phyloP scores from a whole-genome alignment of 1,140 invertebrate genomes.

The Drosophila subobscura region DNA sequence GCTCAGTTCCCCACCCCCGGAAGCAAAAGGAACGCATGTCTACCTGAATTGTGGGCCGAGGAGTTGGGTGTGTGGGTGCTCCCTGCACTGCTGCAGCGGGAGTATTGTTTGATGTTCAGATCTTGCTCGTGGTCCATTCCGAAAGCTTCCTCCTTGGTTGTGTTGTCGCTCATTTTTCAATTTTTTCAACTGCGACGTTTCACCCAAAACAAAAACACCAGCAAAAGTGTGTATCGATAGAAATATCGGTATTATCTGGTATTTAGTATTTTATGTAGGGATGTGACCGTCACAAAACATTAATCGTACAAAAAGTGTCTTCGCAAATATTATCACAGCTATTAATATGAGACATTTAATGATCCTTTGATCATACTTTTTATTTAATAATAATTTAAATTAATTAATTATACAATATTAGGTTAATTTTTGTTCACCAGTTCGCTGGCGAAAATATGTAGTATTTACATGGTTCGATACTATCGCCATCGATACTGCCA shows the following conservation, averaged over 20 bases:
- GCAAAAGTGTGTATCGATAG: not conserved
- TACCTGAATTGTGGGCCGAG: slow-evolving; percentile 94
- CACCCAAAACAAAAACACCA: slow-evolving; percentile 62
- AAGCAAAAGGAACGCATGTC: slow-evolving; percentile 44
- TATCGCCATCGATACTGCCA: not conserved
- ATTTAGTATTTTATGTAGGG: no score
- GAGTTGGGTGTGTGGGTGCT: slow-evolving; percentile 93
- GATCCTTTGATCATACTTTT: no score
- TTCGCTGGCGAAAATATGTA: no score
- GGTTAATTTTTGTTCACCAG: no score
- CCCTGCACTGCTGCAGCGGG: slow-evolving; percentile 92
- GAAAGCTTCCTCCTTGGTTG: slow-evolving; percentile 54
- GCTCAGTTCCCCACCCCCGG: slow-evolving; percentile 34
- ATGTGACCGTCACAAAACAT: no score
- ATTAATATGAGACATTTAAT: no score
- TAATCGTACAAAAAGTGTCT: no score
- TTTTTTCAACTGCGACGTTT: slow-evolving; percentile 61
- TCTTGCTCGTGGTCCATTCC: slow-evolving; percentile 87
- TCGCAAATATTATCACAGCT: no score
- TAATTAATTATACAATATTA: no score
- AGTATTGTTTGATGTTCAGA: slow-evolving; percentile 86
- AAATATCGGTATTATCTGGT: not conserved
- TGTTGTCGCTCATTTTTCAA: slow-evolving; percentile 60
- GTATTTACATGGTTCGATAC: not conserved
- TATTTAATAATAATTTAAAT: no score